Conservation (phyloP, 2,113 vertebrate genomes). For the Myxocyprinus asiaticus region DNA sequence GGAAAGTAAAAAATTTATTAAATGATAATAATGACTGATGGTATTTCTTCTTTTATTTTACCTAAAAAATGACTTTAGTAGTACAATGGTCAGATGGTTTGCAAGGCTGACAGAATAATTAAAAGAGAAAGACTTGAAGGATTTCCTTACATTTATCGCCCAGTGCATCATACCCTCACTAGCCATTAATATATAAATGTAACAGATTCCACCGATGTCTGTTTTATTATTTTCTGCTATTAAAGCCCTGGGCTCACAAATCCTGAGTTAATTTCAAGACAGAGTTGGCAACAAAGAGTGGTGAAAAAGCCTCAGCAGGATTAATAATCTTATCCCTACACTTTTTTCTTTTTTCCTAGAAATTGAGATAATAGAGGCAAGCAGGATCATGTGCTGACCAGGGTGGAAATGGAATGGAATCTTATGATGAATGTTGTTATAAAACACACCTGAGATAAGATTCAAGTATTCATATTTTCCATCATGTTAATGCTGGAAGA, state of each 20-base stretch:
- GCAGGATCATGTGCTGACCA: constrained; percentile 69
- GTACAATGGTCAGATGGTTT: constrained; percentile 70
- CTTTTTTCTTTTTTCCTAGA: constrained; percentile 43
- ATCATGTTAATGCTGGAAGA: constrained; percentile 95
- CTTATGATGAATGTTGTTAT: constrained; percentile 97
- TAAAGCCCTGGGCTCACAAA: constrained; percentile 59
- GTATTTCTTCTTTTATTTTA: constrained; percentile 65
- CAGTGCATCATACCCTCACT: constrained; percentile 68
- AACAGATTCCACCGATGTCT: constrained; percentile 58
- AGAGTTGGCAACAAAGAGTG: constrained; percentile 61
- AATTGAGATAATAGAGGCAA: constrained; percentile 62
- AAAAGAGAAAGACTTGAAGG: constrained; percentile 75
- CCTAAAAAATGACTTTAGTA: constrained; percentile 68
- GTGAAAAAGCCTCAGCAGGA: constrained; percentile 47
- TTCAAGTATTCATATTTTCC: constrained; percentile 94
- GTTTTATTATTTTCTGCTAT: constrained; percentile 68
- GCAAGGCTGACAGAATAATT: constrained; percentile 76
- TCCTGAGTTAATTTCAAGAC: constrained; percentile 68
- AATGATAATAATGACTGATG: constrained; percentile 79
- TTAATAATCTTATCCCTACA: constrained; percentile 57
- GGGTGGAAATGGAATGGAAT: constrained; percentile 85
- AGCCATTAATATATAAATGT: constrained; percentile 69
- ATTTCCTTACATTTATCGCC: constrained; percentile 73
- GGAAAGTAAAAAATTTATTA: constrained; percentile 72
- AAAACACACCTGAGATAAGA: constrained; percentile 94